Conservation (phyloP, 1,140 invertebrate species). For the Eupristina koningsbergeri region DNA sequence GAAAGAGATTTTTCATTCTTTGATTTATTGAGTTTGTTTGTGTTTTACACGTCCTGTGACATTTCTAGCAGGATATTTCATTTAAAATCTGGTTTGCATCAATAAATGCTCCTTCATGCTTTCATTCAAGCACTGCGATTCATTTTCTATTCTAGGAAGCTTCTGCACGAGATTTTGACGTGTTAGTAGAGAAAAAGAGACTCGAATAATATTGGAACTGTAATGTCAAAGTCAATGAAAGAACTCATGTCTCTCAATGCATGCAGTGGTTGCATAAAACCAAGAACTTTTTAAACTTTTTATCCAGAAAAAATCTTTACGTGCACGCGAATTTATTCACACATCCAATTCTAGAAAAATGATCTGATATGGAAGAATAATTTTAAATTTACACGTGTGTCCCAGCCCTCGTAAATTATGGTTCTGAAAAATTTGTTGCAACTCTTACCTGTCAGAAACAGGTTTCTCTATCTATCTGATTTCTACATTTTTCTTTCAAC, state of each 20-base stretch:
- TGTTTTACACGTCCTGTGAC: not conserved
- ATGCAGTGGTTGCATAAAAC: not conserved
- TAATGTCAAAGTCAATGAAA: slow-evolving; percentile 29
- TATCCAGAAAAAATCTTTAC: not conserved
- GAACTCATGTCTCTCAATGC: not conserved
- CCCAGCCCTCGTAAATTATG: not conserved
- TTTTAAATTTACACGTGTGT: no score
- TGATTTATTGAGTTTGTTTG: slow-evolving; percentile 10
- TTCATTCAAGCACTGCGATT: not conserved
- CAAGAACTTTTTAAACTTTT: slow-evolving; percentile 13
- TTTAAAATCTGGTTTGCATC: slow-evolving; percentile 7
- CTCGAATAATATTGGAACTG: not conserved
- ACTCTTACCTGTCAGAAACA: not conserved
- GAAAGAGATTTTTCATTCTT: not conserved
- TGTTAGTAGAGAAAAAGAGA: not conserved
- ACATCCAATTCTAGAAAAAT: not conserved
- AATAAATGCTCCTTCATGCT: not conserved
- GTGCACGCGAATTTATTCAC: not conserved
- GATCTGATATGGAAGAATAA: not conserved
- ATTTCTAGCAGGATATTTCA: not conserved
- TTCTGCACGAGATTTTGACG: not conserved
- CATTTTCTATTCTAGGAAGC: slow-evolving; percentile 5
- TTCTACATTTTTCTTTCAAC: not conserved
- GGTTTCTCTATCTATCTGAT: not conserved
- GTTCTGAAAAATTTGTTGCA: not conserved